Conservation (phyloP, 2,797 vertebrate species). For the Thamnophis elegans region DNA sequence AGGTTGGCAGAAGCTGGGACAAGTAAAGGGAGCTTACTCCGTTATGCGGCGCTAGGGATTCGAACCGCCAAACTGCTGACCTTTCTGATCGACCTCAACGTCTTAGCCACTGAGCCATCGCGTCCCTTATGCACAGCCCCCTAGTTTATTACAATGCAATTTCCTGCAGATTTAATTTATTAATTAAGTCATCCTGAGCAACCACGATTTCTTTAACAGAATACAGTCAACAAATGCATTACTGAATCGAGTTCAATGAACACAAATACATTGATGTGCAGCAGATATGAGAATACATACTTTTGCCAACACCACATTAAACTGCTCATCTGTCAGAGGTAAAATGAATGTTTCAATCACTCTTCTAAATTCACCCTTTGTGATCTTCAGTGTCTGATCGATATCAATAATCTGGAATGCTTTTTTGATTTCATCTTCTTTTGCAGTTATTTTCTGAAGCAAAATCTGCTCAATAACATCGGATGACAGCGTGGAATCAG, state of each 20-base stretch:
- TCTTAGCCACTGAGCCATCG: no score
- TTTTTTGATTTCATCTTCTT: conserved; percentile 64
- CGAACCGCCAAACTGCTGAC: no score
- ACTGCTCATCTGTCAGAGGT: conserved; percentile 65
- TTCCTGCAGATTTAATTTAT: background rate
- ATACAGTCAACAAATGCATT: background rate
- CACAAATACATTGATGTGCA: background rate
- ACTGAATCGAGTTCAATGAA: background rate
- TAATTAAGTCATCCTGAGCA: background rate
- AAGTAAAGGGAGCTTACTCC: no score
- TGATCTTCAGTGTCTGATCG: conserved; percentile 60
- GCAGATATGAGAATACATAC: conserved; percentile 32
- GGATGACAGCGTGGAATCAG: conserved; percentile 62
- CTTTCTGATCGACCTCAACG: no score
- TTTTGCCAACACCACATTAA: conserved; percentile 66
- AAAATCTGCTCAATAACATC: conserved; percentile 65
- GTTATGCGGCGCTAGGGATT: no score
- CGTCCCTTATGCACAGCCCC: background rate
- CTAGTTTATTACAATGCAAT: background rate
- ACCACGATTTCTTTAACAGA: background rate
- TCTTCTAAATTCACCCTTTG: conserved; percentile 66
- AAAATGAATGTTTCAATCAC: conserved; percentile 65
- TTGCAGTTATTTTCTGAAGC: conserved; percentile 60
- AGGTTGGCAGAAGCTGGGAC: no score
- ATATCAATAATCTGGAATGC: conserved; percentile 68